Base-by-base conservation (phyloP, 92 coral and sea anemone species). In the Metridium senile region DNA sequence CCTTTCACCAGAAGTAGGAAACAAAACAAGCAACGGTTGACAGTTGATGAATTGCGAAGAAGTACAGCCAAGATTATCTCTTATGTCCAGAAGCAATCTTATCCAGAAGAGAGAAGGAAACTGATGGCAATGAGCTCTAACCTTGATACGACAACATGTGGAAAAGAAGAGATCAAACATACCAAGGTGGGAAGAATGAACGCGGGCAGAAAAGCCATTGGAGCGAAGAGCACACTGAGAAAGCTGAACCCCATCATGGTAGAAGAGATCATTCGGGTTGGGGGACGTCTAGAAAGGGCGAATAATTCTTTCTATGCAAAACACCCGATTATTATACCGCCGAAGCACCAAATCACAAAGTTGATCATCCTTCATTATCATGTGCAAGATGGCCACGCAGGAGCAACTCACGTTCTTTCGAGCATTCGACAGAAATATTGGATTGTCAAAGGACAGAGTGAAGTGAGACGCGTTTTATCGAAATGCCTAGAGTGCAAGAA, bases 241-340 rank as follows among this genome's bases (percentile, higher is more conserved):
- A 83, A 77, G 63, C 62, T 77, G 27, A 83, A 58, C 34, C 80
- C 89, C 29, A 32, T 84, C 45, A 33, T 84, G n/a, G 51, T 70
- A n/a, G 84, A 84, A 0, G 84, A 76, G 19, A 32, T 78, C 26
- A 52, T 79, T 29, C 72, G 78, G 28, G 85, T 83, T 19, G 88
- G 88, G 7, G 88, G 88, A 1, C 85, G 85, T 6, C 81, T 83
- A 11, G 82, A 81, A 28, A 80, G 46, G 26, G 82, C 89, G 28
- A 29, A 85, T 22, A 63, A 61, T 0, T 18, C 22, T 13, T 70
- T 56, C 9, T 9, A 63, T 20, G 61, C 52, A 2, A 79, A 68
- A 56, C 80, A 86, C 66, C 83, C 90, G 18, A 80, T 80, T 62
- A 87, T 87, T 28, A 56, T 87, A 26, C 91, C 91, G 0, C 9